Percentiles rank a stretch among this genome's conserved stretches.
phyloP scores from a whole-genome alignment of 2,888 invertebrate genomes.

The Tenthredo livida region DNA sequence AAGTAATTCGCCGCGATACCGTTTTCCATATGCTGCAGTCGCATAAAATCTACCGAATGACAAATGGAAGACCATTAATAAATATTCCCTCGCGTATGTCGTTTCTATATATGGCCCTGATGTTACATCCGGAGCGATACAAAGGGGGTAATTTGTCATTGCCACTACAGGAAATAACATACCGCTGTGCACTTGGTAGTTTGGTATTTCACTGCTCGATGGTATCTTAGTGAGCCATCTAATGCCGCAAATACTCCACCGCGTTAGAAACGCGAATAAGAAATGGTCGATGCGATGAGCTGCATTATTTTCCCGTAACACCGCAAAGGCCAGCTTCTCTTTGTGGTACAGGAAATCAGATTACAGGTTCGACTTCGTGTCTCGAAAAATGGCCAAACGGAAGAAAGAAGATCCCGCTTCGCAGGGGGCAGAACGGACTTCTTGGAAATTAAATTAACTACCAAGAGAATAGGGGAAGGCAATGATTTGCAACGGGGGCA shows the following conservation, averaged over 20 bases:
- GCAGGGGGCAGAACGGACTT: background rate
- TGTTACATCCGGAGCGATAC: background rate
- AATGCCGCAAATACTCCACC: background rate
- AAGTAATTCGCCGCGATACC: too few relatives aligned
- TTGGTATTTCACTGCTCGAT: background rate
- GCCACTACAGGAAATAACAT: slow-evolving; percentile 39
- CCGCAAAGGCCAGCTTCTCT: background rate
- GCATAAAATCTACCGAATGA: background rate
- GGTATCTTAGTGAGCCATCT: slow-evolving; percentile 2
- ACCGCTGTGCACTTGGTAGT: background rate
- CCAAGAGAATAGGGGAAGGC: background rate
- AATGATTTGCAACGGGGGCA: background rate
- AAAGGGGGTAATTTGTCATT: slow-evolving; percentile 37
- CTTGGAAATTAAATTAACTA: background rate
- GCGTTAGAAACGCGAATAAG: background rate
- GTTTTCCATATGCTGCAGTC: too few relatives aligned
- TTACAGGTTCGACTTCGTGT: background rate
- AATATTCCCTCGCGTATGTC: background rate
- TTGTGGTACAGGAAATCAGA: background rate
- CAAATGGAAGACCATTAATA: background rate
- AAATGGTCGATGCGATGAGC: background rate
- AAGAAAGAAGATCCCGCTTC: background rate
- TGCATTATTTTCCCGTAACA: background rate
- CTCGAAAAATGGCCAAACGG: background rate
- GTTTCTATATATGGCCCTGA: background rate